A percentile compares a stretch with the other conserved stretches of the same genome.
phyloP scores from a whole-genome alignment of 2,888 invertebrate species.

The Belgica antarctica region DNA sequence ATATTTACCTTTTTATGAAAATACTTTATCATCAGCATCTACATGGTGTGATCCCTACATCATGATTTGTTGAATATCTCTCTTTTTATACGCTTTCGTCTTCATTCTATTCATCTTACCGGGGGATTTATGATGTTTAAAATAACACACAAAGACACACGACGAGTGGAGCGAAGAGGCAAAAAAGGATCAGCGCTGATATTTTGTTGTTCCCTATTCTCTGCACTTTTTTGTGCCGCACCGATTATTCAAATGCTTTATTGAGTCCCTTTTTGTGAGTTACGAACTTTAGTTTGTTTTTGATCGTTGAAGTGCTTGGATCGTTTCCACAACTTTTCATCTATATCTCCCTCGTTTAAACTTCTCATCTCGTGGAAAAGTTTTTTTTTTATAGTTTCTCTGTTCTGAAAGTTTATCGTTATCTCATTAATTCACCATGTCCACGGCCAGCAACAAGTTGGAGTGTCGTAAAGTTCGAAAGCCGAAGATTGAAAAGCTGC shows the following conservation, averaged over 20 bases:
- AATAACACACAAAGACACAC: neutral
- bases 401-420: neutral
- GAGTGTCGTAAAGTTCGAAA: slow-evolving; percentile 53
- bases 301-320: slow-evolving; percentile 37
- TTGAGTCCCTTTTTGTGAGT: neutral
- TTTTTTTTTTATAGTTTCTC: neutral
- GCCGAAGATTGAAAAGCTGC: slow-evolving; percentile 59
- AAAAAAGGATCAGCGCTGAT: neutral
- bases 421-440: slow-evolving; percentile 4
- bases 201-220: neutral
- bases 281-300: slow-evolving; percentile 11
- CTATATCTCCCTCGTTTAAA: neutral
- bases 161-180: neutral
- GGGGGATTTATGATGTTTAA: neutral
- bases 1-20: neutral
- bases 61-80: neutral
- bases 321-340: neutral
- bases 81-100: neutral
- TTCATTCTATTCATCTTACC: neutral
- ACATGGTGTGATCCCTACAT: neutral
- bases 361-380: neutral
- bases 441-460: slow-evolving; percentile 6
- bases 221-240: neutral
- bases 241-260: neutral
- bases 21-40: neutral